Evolutionary conservation across 2,113 vertebrate genomes (phyloP), one percentile per base, ranked within the genome.

Genomic region (Melospiza georgiana): DNA sequence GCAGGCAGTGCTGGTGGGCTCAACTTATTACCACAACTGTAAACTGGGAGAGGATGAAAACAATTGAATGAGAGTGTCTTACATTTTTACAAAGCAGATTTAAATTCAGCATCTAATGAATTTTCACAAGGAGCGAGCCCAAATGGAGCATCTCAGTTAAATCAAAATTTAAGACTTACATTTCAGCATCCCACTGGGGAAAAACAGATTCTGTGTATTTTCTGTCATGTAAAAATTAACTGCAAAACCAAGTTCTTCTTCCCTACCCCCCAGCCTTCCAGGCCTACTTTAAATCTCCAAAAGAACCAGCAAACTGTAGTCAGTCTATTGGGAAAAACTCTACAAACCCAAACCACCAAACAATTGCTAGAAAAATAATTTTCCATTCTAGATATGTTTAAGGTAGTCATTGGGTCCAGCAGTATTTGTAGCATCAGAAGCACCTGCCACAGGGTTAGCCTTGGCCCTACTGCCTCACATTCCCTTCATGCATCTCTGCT

Each of bases 91-190:
- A 75, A 87, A 87, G 44, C 15, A 12, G 5, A 52, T 82, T 86
- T 89, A 72, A 86, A 59, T 94, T 82, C 30, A 61, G 18, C 69
- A 46, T 75, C 33, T 92, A 61, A 78, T 68, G 35, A 66, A 61
- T 77, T 87, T 92, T 86, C 57, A 55, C 23, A 22, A 78, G 35
- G 66, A 78, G 13, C 0, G 0, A 75, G 22, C 39, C 33, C 37
- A 43, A 77, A 80, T 77, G 23, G 27, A 94, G 28, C 39, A 87
- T 27, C 68, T 90, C n/a, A 33, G 48, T 74, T 92, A 57, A 80
- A 96, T 76, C 1, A 7, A 63, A 83, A 27, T 74, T 58, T 71
- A 84, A 55, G 41, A 55, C 39, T 84, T 35, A 9, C 2, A 6
- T 86, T 94, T 88, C 22, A 65, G 8, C 33, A 25, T 74, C 41